Percentiles rank a stretch among this genome's conserved stretches.
Conservation (phyloP, 2,113 vertebrate species). For the Cebus imitator region DNA sequence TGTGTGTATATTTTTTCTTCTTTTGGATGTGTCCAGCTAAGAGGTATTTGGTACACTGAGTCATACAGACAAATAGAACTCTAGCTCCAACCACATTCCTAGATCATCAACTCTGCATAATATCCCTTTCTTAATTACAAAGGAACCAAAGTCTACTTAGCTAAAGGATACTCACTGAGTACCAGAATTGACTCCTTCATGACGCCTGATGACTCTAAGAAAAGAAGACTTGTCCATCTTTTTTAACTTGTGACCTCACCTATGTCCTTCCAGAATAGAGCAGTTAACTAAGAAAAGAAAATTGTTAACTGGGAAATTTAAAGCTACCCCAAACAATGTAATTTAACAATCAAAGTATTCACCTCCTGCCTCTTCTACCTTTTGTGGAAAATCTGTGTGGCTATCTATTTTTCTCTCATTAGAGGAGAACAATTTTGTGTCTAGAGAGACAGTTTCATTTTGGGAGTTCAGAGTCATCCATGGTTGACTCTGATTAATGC, state of each 20-base stretch:
- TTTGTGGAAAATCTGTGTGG: constrained; percentile 25
- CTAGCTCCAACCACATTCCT: constrained; percentile 45
- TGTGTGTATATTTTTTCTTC: constrained; percentile 46
- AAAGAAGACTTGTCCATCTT: constrained; percentile 62
- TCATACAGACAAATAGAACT: constrained; percentile 59
- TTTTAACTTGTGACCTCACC: constrained; percentile 65
- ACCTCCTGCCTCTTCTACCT: constrained; percentile 57
- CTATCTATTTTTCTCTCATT: background rate
- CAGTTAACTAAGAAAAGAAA: constrained; percentile 61
- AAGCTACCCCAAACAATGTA: constrained; percentile 70
- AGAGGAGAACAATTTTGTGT: constrained; percentile 38
- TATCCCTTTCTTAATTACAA: constrained; percentile 66
- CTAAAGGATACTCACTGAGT: constrained; percentile 52
- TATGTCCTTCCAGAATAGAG: constrained; percentile 49
- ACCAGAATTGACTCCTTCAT: constrained; percentile 14
- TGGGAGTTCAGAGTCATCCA: background rate
- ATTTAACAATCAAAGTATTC: constrained; percentile 63
- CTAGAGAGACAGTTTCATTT: background rate
- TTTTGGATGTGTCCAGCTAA: constrained; percentile 38
- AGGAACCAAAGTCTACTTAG: constrained; percentile 54
- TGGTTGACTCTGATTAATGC: background rate
- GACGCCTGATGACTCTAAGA: constrained; percentile 14
- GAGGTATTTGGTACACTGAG: constrained; percentile 52
- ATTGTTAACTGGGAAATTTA: constrained; percentile 58
- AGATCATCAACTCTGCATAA: constrained; percentile 52